Base-by-base conservation (phyloP, 2,797 vertebrate genomes). In the Atherinosoma microstoma region DNA sequence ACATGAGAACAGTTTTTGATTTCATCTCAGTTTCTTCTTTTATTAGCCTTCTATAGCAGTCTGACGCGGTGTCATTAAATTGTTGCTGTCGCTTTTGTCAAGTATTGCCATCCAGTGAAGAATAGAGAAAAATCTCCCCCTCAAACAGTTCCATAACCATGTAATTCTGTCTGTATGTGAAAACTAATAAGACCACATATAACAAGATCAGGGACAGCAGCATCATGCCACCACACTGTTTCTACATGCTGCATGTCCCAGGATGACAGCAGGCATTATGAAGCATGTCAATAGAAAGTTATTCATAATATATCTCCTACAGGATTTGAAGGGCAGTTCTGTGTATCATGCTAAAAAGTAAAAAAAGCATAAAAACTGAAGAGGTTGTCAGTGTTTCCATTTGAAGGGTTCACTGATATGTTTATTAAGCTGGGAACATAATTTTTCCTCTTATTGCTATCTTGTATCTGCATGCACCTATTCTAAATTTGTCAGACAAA, bases 21-120 rank as follows among this genome's bases (percentile, higher is more conserved):
- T 66, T 79, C 4, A 13, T 5, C 13, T 51, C n/a, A 24, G 8
- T 53, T 30, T 20, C 15, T 7, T 12, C 38, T 6, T 9, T 47
- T 47, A 36, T 70, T 3, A 20, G 0, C 13, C 12, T 59, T 4
- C 40, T 57, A 35, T 3, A 7, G 22, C 30, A 47, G 30, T 3
- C 64, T 58, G 30, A 68, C 38, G 45, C 3, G 35, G 63, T 77
- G 70, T 84, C 71, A 73, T 87, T 85, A 80, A 57, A 51, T 57
- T 3, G 64, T 30, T 45, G 40, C 54, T 64, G 70, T 60, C 11
- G 49, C 11, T 36, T 2, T 3, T 27, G n/a, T 49, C 24, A 24
- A 58, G 35, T 42, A 13, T 76, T 70, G 34, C 51, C 15, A 66
- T 18, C 27, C 16, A 75, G 68, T 80, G 75, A 80, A 76, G 75